These are phyloP conservation scores for Thalassarche chlororhynchos DNA, from an alignment of 2,113 vertebrate species.

Conservation along the genomic window DNA sequence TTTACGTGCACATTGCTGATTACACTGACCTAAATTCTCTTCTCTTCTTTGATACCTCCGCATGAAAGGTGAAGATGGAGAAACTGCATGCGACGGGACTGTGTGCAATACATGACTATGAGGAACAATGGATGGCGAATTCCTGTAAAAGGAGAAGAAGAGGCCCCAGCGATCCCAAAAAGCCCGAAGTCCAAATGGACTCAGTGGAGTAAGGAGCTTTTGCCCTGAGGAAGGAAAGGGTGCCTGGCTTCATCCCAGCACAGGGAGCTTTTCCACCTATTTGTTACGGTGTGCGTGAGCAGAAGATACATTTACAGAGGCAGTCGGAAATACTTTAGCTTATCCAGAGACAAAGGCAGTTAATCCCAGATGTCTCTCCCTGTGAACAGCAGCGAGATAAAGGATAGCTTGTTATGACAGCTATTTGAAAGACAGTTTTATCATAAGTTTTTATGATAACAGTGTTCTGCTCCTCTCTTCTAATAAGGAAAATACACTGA, in stretches of 20 bases:
- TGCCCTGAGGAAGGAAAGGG: not conserved
- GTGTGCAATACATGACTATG: rapidly evolving
- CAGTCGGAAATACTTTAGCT: rapidly evolving
- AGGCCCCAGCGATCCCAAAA: not conserved
- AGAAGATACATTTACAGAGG: not conserved
- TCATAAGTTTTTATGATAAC: not conserved
- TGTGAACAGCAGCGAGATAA: not conserved
- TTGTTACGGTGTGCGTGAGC: rapidly evolving
- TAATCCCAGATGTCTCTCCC: not conserved
- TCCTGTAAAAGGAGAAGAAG: not conserved
- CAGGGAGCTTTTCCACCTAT: not conserved
- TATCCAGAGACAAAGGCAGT: not conserved
- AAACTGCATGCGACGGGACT: rapidly evolving
- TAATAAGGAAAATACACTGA: not conserved
- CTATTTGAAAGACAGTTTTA: not conserved
- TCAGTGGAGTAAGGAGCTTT: not conserved
- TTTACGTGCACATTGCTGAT: rapidly evolving
- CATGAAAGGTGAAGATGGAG: rapidly evolving
- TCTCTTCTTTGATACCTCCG: rapidly evolving
- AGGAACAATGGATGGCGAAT: not conserved
- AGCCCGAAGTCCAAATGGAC: not conserved
- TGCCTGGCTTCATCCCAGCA: not conserved
- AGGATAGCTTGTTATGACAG: not conserved
- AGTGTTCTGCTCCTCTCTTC: not conserved
- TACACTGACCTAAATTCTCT: rapidly evolving